phyloP scores from a whole-genome alignment of 2,113 vertebrate species.

The Rana temporaria region DNA sequence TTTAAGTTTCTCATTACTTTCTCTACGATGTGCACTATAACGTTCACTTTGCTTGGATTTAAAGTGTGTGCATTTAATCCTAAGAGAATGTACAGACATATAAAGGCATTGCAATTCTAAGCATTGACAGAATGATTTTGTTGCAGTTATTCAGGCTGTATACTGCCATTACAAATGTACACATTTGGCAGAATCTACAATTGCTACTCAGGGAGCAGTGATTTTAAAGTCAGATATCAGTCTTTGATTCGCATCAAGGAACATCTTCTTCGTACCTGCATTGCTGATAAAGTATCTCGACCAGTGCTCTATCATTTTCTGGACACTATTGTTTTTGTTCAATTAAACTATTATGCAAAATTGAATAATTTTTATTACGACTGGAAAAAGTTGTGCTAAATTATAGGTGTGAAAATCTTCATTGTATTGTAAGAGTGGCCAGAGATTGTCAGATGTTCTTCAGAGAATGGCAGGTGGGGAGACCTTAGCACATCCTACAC shows the following conservation, averaged over 20 bases:
- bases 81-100: neutral
- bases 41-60: constrained; percentile 38
- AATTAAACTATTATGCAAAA: too few species aligned
- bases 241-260: neutral
- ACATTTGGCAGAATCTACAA: neutral
- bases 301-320: too few species aligned
- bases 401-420: too few species aligned
- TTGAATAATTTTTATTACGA: too few species aligned
- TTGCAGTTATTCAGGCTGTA: constrained; percentile 20
- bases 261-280: too few species aligned
- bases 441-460: too few species aligned
- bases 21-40: constrained; percentile 29
- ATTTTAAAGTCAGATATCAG: neutral
- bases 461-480: too few species aligned
- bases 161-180: constrained; percentile 13
- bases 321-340: too few species aligned
- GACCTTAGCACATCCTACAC: too few species aligned
- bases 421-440: too few species aligned
- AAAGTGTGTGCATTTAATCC: constrained; percentile 6
- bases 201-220: neutral
- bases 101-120: constrained; percentile 17
- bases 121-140: constrained; percentile 5
- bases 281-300: too few species aligned
- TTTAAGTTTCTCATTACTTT: constrained; percentile 46
- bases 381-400: too few species aligned